Conservation (phyloP, 2,888 invertebrate genomes). For the Scaptomyza polygonia region DNA sequence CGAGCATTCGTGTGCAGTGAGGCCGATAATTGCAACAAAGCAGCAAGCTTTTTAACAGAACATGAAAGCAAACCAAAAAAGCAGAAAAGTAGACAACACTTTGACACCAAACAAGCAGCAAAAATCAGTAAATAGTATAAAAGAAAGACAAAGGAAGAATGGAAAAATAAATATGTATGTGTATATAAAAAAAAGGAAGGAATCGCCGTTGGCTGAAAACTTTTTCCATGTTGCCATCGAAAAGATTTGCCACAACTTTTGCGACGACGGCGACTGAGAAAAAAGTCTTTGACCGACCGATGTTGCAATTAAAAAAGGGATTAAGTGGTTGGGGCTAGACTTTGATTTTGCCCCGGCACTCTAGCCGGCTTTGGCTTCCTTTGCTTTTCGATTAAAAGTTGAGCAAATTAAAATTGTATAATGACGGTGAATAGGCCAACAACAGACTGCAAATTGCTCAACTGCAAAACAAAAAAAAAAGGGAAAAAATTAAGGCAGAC, state of each 20-base stretch:
- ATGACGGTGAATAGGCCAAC: slow-evolving; percentile 71
- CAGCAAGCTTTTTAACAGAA: slow-evolving; percentile 47
- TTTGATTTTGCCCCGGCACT: slow-evolving; percentile 50
- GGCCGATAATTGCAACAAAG: slow-evolving; percentile 76
- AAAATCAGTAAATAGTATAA: slow-evolving; percentile 1
- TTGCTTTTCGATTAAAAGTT: slow-evolving; percentile 73
- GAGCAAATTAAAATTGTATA: slow-evolving; percentile 75
- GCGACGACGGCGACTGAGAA: slow-evolving; percentile 30
- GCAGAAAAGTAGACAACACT: slow-evolving; percentile 67
- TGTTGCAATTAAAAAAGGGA: slow-evolving; percentile 79
- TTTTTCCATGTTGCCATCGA: slow-evolving; percentile 50
- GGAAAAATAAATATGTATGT: neutral
- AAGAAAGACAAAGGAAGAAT: slow-evolving; percentile 9
- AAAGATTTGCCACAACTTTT: slow-evolving; percentile 65
- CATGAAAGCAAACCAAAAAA: slow-evolving; percentile 50
- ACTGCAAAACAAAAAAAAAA: neutral
- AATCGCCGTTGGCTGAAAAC: slow-evolving; percentile 62
- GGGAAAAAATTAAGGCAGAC: neutral
- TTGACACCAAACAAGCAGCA: slow-evolving; percentile 60
- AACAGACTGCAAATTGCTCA: slow-evolving; percentile 48
- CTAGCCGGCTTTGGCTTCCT: slow-evolving; percentile 14
- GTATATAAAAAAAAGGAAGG: slow-evolving; percentile 9
- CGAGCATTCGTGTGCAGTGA: slow-evolving; percentile 76
- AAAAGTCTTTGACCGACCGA: slow-evolving; percentile 41
- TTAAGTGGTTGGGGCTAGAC: slow-evolving; percentile 57